phyloP scores from a whole-genome alignment of 2,888 invertebrate genomes.

The Beris morrisii region DNA sequence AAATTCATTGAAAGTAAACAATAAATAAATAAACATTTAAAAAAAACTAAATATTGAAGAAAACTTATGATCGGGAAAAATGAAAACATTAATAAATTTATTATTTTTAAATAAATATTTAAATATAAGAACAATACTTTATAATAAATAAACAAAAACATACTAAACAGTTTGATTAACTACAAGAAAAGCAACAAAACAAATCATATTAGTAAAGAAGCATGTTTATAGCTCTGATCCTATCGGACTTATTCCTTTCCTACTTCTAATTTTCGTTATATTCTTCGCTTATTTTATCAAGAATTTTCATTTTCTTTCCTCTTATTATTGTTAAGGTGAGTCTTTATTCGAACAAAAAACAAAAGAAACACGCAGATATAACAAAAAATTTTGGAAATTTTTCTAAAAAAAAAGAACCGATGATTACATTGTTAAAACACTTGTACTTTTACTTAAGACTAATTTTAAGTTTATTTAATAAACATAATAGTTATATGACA shows the following conservation, averaged over 20 bases:
- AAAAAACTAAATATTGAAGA: conserved; percentile 5
- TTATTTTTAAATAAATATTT: conserved; percentile 25
- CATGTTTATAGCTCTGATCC: no score
- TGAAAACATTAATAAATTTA: conserved; percentile 25
- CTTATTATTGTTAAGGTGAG: not conserved
- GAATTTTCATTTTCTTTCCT: no score
- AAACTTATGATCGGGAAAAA: conserved; percentile 1
- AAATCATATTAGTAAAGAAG: no score
- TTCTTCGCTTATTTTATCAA: no score
- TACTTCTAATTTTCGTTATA: no score
- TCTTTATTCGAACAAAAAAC: conserved; percentile 11
- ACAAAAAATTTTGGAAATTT: conserved; percentile 2
- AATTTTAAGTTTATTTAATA: conserved; percentile 31
- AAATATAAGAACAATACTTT: conserved; percentile 21
- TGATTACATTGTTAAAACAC: conserved; percentile 24
- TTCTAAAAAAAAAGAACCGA: not conserved
- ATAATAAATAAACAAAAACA: conserved; percentile 6
- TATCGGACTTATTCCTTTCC: no score
- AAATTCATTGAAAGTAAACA: conserved; percentile 18
- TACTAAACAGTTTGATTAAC: conserved; percentile 1
- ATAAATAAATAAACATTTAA: not conserved
- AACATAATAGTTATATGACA: conserved; percentile 18
- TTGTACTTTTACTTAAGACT: conserved; percentile 31
- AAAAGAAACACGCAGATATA: not conserved
- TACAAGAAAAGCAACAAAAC: conserved; percentile 1